Conservation (phyloP, 2,888 invertebrate genomes). For the Tupiocoris notatus region DNA sequence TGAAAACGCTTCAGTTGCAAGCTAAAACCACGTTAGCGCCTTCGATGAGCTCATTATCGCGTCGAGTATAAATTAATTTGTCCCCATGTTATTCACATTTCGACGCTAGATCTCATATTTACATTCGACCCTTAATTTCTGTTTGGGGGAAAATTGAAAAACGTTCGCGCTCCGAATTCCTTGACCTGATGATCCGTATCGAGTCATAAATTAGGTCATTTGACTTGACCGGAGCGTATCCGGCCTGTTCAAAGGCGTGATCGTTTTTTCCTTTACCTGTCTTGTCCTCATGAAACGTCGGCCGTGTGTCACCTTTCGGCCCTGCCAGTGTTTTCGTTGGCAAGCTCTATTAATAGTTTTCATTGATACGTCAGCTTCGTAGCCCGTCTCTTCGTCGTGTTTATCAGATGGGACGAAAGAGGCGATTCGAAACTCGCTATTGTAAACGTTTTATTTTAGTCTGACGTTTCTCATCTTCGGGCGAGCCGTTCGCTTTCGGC, state of each 20-base stretch:
- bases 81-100: not conserved
- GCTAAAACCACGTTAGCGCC: not conserved
- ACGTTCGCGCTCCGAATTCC: not conserved
- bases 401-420: not conserved
- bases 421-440: not conserved
- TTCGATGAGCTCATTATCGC: not conserved
- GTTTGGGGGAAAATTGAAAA: too few species aligned
- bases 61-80: not conserved
- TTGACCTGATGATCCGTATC: not conserved
- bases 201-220: constrained; percentile 6
- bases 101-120: too few species aligned
- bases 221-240: constrained; percentile 14
- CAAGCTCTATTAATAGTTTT: not conserved
- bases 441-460: not conserved
- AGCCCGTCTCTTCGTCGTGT: not conserved
- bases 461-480: not conserved
- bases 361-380: not conserved
- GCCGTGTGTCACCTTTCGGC: not conserved
- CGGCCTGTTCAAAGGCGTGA: not conserved
- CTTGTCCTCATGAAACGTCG: not conserved
- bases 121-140: too few species aligned
- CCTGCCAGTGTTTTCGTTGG: not conserved
- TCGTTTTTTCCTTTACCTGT: not conserved
- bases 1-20: not conserved
- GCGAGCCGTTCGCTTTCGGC: not conserved